phyloP scores from a whole-genome alignment of 1,140 invertebrate genomes.

The Heliconius nattereri region DNA sequence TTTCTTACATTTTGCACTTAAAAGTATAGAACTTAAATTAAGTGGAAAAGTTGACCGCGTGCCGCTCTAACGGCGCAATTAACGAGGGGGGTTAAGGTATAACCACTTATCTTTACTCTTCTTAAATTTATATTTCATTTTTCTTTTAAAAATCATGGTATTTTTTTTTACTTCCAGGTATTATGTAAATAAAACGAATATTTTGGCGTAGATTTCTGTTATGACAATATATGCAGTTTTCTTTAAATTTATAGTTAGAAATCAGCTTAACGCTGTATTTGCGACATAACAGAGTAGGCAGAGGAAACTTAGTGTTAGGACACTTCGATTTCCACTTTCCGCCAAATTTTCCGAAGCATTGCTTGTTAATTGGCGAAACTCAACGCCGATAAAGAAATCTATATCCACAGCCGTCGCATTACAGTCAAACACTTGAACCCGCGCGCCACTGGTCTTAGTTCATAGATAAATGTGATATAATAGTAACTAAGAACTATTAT shows the following conservation, averaged over 20 bases:
- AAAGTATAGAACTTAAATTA: slow-evolving; percentile 77
- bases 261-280: no score
- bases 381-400: no score
- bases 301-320: no score
- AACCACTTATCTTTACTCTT: slow-evolving; percentile 13
- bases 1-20: slow-evolving; percentile 76
- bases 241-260: no score
- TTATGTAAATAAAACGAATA: neutral
- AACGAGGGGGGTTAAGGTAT: slow-evolving; percentile 15
- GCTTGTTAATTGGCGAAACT: no score
- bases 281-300: no score
- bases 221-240: no score
- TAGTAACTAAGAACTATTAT: neutral
- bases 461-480: neutral
- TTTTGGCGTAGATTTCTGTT: neutral
- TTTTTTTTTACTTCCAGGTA: neutral
- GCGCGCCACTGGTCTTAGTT: no score
- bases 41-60: slow-evolving; percentile 76
- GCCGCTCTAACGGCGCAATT: slow-evolving; percentile 23
- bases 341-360: no score
- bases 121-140: slow-evolving; percentile 8
- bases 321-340: no score
- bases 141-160: neutral
- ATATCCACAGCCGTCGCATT: no score
- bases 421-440: no score